Percentiles rank a stretch among this genome's conserved stretches.
Conservation (phyloP, 2,888 invertebrate genomes). For the Phalera bucephala region DNA sequence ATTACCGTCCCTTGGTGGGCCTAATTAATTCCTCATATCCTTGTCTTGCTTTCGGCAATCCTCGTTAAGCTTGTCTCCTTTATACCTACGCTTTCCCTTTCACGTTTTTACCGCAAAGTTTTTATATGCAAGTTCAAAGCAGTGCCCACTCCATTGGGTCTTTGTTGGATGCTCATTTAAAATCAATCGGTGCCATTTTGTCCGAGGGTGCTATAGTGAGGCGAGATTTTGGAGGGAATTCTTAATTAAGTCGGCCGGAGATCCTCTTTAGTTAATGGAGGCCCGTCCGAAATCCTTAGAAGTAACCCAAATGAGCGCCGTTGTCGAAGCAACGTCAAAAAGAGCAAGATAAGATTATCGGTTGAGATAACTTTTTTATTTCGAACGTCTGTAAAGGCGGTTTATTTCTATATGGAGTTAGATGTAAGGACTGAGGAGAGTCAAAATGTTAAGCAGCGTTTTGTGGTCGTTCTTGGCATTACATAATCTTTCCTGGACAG, state of each 20-base stretch:
- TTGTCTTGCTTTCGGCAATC: constrained; percentile 25
- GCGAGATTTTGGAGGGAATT: constrained; percentile 77
- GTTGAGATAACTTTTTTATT: constrained; percentile 50
- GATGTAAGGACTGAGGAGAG: background rate
- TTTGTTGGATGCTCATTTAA: constrained; percentile 75
- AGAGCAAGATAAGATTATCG: constrained; percentile 55
- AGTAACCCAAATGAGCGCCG: constrained; percentile 62
- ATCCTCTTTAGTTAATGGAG: constrained; percentile 78
- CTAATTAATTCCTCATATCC: constrained; percentile 37
- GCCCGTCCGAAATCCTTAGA: constrained; percentile 65
- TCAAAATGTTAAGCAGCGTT: too few relatives aligned
- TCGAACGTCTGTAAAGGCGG: constrained; percentile 37
- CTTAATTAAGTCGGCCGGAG: constrained; percentile 75
- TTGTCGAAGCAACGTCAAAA: constrained; percentile 51
- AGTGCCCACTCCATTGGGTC: constrained; percentile 48
- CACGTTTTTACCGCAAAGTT: constrained; percentile 54
- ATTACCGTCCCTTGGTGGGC: constrained; percentile 18
- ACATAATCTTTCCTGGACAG: too few relatives aligned
- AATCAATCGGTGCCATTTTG: constrained; percentile 76
- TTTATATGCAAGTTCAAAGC: constrained; percentile 57
- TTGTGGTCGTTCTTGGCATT: too few relatives aligned
- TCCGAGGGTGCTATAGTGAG: constrained; percentile 56
- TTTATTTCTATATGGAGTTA: constrained; percentile 27
- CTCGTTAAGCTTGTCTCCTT: constrained; percentile 26
- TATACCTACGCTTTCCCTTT: constrained; percentile 11